phyloP scores from a whole-genome alignment of 2,888 invertebrate species.

The Salpingus planirostris region DNA sequence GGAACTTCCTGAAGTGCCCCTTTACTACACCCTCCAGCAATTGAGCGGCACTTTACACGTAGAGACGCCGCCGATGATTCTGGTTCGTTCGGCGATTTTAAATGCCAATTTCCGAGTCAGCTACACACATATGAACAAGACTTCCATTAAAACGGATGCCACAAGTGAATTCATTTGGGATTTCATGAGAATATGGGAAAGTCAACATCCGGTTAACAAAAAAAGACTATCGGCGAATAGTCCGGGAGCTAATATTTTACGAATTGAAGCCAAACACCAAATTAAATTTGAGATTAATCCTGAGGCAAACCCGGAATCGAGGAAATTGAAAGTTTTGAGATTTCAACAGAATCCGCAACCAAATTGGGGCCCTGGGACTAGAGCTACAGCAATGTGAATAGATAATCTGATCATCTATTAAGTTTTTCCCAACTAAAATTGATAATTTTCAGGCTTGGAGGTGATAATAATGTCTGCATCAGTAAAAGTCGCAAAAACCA shows the following conservation, averaged over 20 bases:
- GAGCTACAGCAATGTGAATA: slow-evolving; percentile 66
- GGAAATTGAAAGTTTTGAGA: slow-evolving; percentile 60
- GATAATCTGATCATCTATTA: too few species aligned
- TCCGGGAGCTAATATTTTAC: slow-evolving; percentile 49
- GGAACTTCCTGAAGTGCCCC: slow-evolving; percentile 74
- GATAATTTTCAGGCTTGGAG: too few species aligned
- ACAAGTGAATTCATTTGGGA: slow-evolving; percentile 86
- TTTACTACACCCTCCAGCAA: slow-evolving; percentile 79
- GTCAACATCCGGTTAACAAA: slow-evolving; percentile 55
- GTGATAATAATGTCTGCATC: too few species aligned
- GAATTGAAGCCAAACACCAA: slow-evolving; percentile 41
- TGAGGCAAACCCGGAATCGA: slow-evolving; percentile 73
- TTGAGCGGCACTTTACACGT: slow-evolving; percentile 65
- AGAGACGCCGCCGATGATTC: slow-evolving; percentile 59
- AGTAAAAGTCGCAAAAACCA: too few species aligned
- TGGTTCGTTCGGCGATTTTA: slow-evolving; percentile 74
- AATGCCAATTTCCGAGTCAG: slow-evolving; percentile 89
- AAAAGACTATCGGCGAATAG: slow-evolving; percentile 48
- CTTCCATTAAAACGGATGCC: slow-evolving; percentile 88
- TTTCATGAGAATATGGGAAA: slow-evolving; percentile 74
- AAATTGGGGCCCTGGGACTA: slow-evolving; percentile 87
- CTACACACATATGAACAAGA: slow-evolving; percentile 79
- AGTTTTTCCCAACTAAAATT: too few species aligned
- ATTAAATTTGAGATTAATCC: slow-evolving; percentile 51
- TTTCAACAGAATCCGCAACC: slow-evolving; percentile 82